Evolutionary conservation across 2,797 vertebrate genomes (phyloP).

Genomic region (Urocyon cinereoargenteus): DNA sequence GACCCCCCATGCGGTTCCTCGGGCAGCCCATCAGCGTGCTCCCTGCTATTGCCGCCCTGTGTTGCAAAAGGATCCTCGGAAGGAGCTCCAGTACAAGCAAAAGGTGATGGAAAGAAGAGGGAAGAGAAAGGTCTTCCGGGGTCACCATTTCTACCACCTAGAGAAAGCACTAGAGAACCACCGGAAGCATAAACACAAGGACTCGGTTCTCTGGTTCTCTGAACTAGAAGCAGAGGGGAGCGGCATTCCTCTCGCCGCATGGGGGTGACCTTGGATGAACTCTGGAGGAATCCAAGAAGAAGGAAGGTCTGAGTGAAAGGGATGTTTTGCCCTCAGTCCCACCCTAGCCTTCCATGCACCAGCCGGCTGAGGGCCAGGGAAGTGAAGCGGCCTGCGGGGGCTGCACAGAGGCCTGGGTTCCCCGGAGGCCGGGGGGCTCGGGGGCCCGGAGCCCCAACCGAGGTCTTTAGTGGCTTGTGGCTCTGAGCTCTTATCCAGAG

Average conservation of each 20-base stretch:
- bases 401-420: neutral
- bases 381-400: neutral
- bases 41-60: neutral
- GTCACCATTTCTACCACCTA: neutral
- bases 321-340: neutral
- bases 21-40: neutral
- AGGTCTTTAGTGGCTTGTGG: neutral
- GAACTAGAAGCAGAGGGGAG: neutral
- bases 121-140: neutral
- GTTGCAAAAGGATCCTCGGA: neutral
- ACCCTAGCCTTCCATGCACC: neutral
- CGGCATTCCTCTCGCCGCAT: neutral
- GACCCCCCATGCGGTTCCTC: neutral
- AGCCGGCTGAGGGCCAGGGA: neutral
- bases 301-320: neutral
- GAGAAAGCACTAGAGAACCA: neutral
- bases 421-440: neutral
- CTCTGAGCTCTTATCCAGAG: neutral
- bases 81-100: neutral
- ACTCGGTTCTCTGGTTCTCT: neutral
- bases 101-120: neutral
- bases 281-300: neutral
- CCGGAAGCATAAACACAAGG: neutral
- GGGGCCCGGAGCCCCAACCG: neutral
- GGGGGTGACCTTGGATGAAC: neutral